Conservation (phyloP, 2,113 vertebrate genomes). For the Hipposideros armiger region DNA sequence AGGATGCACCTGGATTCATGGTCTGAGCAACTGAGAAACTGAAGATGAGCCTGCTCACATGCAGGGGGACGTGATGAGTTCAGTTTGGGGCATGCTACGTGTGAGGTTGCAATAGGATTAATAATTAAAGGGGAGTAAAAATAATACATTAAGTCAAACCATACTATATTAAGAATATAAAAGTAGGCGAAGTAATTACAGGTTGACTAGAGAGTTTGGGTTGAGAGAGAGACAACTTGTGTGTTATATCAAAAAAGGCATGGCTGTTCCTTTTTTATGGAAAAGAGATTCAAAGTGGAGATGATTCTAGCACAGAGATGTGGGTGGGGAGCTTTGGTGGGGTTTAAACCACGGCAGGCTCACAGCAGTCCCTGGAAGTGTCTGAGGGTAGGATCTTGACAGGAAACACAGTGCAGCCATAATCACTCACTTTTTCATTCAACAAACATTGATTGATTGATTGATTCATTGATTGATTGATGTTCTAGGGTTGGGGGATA, state of each 20-base stretch:
- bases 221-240: neutral
- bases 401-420: neutral
- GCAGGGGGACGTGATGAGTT: rapidly evolving
- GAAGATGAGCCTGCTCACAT: neutral
- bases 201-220: conserved; percentile 39
- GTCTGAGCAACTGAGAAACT: neutral
- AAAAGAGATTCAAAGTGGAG: neutral
- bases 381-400: neutral
- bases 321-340: too few relatives aligned
- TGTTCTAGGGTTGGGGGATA: neutral
- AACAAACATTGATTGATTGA: neutral
- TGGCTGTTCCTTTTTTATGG: neutral
- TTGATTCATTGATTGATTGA: neutral
- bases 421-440: neutral
- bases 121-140: neutral
- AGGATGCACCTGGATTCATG: rapidly evolving
- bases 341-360: neutral
- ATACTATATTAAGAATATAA: conserved; percentile 39
- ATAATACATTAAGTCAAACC: neutral
- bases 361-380: neutral
- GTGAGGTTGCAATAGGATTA: neutral
- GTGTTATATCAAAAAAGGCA: neutral
- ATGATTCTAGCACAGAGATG: neutral
- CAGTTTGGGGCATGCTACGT: neutral
- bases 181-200: conserved; percentile 54